Evolutionary conservation across 2,888 invertebrate genomes (phyloP).

Genomic region (Euplagia quadripunctaria): DNA sequence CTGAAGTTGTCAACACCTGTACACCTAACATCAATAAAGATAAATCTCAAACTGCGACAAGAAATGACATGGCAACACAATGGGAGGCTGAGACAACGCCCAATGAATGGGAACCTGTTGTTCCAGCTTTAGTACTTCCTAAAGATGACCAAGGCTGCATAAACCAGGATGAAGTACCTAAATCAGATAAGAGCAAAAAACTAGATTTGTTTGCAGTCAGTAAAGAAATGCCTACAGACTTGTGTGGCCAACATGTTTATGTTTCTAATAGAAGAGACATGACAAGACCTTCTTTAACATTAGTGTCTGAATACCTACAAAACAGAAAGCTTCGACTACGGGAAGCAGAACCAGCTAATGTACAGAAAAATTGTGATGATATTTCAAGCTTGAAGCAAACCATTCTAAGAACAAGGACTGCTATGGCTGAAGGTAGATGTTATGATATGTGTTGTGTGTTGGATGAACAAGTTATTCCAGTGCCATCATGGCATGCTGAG

Average conservation of each 20-base stretch:
- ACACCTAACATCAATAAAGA: slow-evolving; percentile 36
- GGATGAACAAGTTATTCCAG: slow-evolving; percentile 75
- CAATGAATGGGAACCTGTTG: slow-evolving; percentile 69
- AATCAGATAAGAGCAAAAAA: slow-evolving; percentile 66
- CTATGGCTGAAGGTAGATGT: slow-evolving; percentile 72
- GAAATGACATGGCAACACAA: slow-evolving; percentile 78
- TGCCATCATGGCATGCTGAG: slow-evolving; percentile 76
- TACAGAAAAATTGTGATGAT: slow-evolving; percentile 66
- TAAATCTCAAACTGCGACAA: slow-evolving; percentile 42
- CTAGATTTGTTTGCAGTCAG: slow-evolving; percentile 79
- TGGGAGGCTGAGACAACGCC: slow-evolving; percentile 70
- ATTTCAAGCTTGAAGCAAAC: slow-evolving; percentile 76
- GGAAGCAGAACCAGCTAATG: slow-evolving; percentile 56
- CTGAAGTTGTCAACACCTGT: slow-evolving; percentile 35
- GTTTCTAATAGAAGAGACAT: slow-evolving; percentile 53
- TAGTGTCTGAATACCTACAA: slow-evolving; percentile 80
- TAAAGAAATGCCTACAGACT: slow-evolving; percentile 80
- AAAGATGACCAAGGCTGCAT: slow-evolving; percentile 65
- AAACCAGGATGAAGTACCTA: slow-evolving; percentile 61
- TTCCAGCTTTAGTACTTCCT: slow-evolving; percentile 68
- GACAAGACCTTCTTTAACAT: slow-evolving; percentile 68
- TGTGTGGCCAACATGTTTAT: slow-evolving; percentile 65
- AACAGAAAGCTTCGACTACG: slow-evolving; percentile 74
- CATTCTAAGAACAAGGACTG: slow-evolving; percentile 69
- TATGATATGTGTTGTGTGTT: slow-evolving; percentile 74